Evolutionary conservation across 2,113 vertebrate genomes (phyloP).

Genomic region (Coptodon rendalli): DNA sequence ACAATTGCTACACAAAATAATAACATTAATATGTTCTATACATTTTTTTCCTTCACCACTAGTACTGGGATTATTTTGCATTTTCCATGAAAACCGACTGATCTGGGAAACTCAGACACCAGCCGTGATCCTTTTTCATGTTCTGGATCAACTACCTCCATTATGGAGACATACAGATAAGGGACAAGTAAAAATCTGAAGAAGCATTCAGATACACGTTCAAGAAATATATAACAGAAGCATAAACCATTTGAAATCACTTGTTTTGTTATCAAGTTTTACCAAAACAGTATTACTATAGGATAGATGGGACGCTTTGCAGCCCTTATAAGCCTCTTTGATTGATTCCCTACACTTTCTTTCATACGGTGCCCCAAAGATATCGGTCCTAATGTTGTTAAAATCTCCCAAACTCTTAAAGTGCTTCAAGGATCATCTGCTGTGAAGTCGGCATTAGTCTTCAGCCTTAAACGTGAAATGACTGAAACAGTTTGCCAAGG

Average conservation of each 20-base stretch:
- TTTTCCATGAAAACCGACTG: neutral
- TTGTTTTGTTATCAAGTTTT: neutral
- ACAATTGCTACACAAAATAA: no score
- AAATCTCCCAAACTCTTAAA: neutral
- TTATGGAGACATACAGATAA: neutral
- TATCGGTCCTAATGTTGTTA: neutral
- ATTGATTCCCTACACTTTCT: neutral
- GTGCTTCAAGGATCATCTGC: neutral
- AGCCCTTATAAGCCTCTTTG: neutral
- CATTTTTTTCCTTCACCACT: neutral
- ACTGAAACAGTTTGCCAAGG: neutral
- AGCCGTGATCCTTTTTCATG: neutral
- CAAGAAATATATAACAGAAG: neutral
- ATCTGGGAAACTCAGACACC: neutral
- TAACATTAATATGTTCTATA: no score
- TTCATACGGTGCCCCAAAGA: neutral
- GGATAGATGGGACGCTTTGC: neutral
- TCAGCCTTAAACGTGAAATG: constrained; percentile 9
- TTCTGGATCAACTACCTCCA: neutral
- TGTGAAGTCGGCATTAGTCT: constrained; percentile 9
- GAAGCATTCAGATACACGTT: neutral
- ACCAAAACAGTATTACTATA: neutral
- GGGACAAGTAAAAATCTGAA: neutral
- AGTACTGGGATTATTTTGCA: neutral
- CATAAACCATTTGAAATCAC: neutral